Evolutionary conservation across 1,140 invertebrate genomes (phyloP), one percentile per base, ranked within the genome.

Genomic region (Heliconius hewitsoni): DNA sequence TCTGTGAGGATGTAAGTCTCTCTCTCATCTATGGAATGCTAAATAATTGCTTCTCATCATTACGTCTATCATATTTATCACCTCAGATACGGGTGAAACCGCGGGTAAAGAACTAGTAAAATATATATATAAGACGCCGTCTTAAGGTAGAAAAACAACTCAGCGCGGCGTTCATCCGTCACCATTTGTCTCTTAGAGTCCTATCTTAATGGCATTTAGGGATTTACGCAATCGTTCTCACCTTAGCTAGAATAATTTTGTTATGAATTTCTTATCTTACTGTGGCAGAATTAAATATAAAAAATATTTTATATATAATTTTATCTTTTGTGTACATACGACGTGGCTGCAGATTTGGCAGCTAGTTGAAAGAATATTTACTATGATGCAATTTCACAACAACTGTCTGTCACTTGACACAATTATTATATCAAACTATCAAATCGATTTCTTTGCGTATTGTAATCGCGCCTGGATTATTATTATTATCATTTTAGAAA

Each of bases 191-290:
- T 66, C 60, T 13, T 5, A 66, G 60, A 66, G 23, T 27, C 60
- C 23, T 30, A 27, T 66, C 60, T 66, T 66, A 27, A 66, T 23
- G 60, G 60, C 60, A 27, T 66, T 66, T 66, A 66, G 60, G 23
- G 60, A 66, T 66, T 66, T 30, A 66, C 60, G 60, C 60, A 66
- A 66, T 66, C 60, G 60, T 66, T 66, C 23, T 66, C 60, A 66
- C 60, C 60, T 66, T 16, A 66, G 23, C 60, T 27, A 11, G 11
- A 30, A 27, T 66, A 66, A 66, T 30, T 9, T 66, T 66, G 27
- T 16, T 66, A 66, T 27, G 11, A 66, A 66, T 66, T 66, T 27
- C 60, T 66, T 66, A 66, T 66, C 23, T 23, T 13, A 16, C 23
- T 27, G 60, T 13, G 4, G 23, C 23, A 30, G 60, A 66, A 66